Percentiles rank a stretch among this genome's conserved stretches.
These are phyloP conservation scores for Aelia acuminata DNA, from an alignment of 2,888 invertebrate genomes.

Conservation along the genomic window DNA sequence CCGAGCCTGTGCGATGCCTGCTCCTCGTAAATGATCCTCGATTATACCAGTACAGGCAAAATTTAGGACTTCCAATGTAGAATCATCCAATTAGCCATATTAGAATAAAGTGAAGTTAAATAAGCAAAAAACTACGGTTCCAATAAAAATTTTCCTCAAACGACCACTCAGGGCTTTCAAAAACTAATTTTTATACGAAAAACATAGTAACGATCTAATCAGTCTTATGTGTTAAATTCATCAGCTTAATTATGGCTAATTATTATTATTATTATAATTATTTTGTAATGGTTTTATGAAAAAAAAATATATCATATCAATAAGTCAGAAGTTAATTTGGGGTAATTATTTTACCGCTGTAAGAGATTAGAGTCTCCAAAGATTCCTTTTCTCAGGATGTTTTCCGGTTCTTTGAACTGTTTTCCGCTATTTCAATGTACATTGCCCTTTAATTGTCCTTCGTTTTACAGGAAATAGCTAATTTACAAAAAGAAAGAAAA, in stretches of 20 bases:
- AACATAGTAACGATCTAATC: too few species aligned
- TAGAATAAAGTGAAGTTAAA: too few species aligned
- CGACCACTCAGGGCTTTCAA: too few species aligned
- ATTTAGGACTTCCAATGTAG: too few species aligned
- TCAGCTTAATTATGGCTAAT: neutral
- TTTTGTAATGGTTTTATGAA: neutral
- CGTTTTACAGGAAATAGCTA: slow-evolving; percentile 6
- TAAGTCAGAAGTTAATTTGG: neutral
- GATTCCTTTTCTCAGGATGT: neutral
- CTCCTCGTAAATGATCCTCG: too few species aligned
- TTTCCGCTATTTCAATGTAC: neutral
- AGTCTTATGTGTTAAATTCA: neutral
- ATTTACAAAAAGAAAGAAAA: neutral
- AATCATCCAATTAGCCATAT: too few species aligned
- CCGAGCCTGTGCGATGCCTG: too few species aligned
- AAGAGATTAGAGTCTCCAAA: neutral
- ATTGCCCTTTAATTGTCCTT: slow-evolving; percentile 6
- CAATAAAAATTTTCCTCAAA: too few species aligned
- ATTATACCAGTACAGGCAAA: too few species aligned
- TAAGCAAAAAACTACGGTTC: too few species aligned
- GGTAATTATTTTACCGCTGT: neutral
- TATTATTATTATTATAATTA: neutral
- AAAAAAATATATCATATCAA: neutral
- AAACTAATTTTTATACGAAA: too few species aligned
- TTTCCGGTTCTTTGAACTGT: slow-evolving; percentile 25